phyloP scores from a whole-genome alignment of 2,113 vertebrate species.

The Sitta europaea region DNA sequence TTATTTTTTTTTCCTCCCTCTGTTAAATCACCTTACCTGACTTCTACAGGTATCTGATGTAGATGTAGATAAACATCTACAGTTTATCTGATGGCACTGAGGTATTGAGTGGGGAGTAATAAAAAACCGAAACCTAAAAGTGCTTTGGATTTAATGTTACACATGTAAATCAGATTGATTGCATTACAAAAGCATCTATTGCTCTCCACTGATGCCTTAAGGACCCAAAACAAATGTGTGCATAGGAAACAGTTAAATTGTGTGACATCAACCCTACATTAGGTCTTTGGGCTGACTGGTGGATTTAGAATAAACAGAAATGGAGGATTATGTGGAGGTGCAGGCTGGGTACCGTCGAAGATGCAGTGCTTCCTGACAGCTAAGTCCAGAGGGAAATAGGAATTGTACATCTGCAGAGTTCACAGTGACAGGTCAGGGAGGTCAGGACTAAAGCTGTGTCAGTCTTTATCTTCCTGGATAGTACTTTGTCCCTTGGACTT shows the following conservation, averaged over 20 bases:
- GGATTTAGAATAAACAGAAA: neutral
- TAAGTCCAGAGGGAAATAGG: neutral
- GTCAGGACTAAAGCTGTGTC: neutral
- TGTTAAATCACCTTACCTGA: neutral
- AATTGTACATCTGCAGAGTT: neutral
- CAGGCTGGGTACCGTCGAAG: neutral
- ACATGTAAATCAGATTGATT: neutral
- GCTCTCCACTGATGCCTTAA: neutral
- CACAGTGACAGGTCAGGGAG: neutral
- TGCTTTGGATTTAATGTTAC: neutral
- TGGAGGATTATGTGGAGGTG: neutral
- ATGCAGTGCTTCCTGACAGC: neutral
- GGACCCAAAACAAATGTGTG: neutral
- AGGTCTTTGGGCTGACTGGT: neutral
- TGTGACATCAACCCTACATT: neutral
- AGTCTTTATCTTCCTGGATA: neutral
- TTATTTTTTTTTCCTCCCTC: neutral
- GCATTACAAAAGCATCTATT: neutral
- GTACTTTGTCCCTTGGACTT: neutral
- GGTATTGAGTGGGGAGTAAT: neutral
- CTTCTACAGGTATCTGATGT: too few species aligned
- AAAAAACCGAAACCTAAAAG: neutral
- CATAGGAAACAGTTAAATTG: neutral
- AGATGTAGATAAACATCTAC: too few species aligned
- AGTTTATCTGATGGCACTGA: neutral